Base-by-base conservation (phyloP, 53 echinoderm and acorn worm genomes). In the Antedon mediterranea region DNA sequence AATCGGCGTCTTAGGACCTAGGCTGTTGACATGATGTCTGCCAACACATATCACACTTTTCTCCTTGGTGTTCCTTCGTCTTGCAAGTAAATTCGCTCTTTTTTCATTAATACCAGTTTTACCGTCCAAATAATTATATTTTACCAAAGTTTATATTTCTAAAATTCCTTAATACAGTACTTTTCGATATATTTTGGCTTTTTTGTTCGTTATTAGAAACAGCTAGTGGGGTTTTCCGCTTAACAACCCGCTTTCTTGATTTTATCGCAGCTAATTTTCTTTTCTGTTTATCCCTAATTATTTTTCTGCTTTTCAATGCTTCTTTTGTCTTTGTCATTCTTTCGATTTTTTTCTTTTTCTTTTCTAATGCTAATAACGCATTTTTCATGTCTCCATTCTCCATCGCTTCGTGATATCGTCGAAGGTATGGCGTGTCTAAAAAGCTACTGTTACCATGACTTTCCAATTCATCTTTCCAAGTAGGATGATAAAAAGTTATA, bases 371-470 rank as follows among this genome's bases (percentile, higher is more conserved):
- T 8, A 57, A 23, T 23, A 57, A 57, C 9, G 57, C 57, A 18
- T 57, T 57, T 23, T 57, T 57, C 57, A 57, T 57, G 3, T 57
- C 57, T 3, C 86, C 83, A 37, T 26, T 83, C 37, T 86, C 75
- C 33, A 87, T 86, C 0, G 90, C 91, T 71, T 86, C 85, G 79
- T 93, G 86, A 43, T 88, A 93, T 71, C 32, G 77, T 34, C 83
- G 84, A 71, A 93, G 57, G 81, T 90, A 93, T 0, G 94, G 94
- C 27, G 91, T 93, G 37, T 93, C 93, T 6, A 91, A 73, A 26
- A 6, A 18, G 2, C 15, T 57, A 23, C 57, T 57, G 3, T 86
- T 84, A 27, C 80, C 77, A 57, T 23, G 37, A 2, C 15, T 37
- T 1, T 74, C 29, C 1, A 74, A 28, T 18, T 80, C 86, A 0